A percentile compares a stretch with the other conserved stretches of the same genome.
These are phyloP conservation scores for Zosterops borbonicus DNA, from an alignment of 2,113 vertebrate species.

Conservation along the genomic window DNA sequence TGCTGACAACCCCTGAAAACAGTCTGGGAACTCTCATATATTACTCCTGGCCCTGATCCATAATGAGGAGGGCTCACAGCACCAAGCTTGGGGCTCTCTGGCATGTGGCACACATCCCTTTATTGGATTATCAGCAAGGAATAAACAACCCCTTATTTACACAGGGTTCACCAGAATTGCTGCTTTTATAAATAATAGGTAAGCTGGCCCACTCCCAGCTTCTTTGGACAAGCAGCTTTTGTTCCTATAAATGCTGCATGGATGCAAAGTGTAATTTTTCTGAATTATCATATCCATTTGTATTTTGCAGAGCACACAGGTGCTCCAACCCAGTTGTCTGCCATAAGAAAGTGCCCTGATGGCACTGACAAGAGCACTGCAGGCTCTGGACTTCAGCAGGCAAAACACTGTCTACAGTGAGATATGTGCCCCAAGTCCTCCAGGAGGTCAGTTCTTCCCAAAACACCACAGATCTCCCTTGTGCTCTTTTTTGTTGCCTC, in stretches of 20 bases:
- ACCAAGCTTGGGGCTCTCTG: neutral
- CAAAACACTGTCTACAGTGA: neutral
- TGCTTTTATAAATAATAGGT: neutral
- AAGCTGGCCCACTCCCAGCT: neutral
- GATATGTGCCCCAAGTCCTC: neutral
- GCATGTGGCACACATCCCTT: neutral
- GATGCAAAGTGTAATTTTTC: neutral
- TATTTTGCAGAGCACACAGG: neutral
- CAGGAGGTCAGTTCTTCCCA: neutral
- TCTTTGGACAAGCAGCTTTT: neutral
- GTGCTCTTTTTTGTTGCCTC: neutral
- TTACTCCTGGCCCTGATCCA: neutral
- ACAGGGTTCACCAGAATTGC: fast-evolving
- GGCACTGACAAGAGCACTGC: neutral
- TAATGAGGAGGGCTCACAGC: neutral
- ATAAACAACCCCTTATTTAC: neutral
- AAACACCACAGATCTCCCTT: neutral
- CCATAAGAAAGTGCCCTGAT: neutral
- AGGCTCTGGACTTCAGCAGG: neutral
- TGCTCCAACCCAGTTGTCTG: neutral
- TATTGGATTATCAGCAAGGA: neutral
- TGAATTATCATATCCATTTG: neutral
- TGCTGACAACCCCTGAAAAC: neutral
- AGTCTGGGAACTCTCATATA: neutral
- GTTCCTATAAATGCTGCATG: neutral